These are phyloP conservation scores for Oophaga pumilio DNA, from an alignment of 2,113 vertebrate genomes.

Conservation along the genomic window DNA sequence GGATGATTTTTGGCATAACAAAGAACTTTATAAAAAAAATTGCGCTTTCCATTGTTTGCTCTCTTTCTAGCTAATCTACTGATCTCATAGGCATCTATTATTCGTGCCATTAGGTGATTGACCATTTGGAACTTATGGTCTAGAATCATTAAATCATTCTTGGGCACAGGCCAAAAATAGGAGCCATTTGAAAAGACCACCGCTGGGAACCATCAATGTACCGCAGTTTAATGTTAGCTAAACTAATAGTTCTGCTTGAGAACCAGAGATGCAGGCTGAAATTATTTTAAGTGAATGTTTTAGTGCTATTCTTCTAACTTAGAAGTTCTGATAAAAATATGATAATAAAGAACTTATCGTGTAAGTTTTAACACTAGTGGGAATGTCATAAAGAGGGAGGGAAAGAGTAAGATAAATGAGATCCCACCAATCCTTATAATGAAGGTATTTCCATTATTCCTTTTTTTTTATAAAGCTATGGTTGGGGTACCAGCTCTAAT, in stretches of 20 bases:
- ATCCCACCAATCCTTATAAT: too few species aligned
- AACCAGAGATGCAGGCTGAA: slow-evolving; percentile 29
- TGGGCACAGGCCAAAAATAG: slow-evolving; percentile 54
- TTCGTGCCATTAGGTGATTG: slow-evolving; percentile 56
- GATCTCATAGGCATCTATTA: slow-evolving; percentile 57
- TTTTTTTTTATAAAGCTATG: too few species aligned
- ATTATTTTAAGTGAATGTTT: slow-evolving; percentile 55
- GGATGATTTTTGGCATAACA: slow-evolving; percentile 37
- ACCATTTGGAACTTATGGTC: slow-evolving; percentile 55
- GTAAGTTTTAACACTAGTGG: background rate
- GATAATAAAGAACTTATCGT: background rate
- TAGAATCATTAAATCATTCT: slow-evolving; percentile 55
- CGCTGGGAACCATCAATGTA: slow-evolving; percentile 55
- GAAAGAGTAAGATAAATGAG: background rate
- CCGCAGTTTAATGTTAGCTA: slow-evolving; percentile 54
- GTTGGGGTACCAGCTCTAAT: too few species aligned
- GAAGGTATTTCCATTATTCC: too few species aligned
- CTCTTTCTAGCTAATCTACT: slow-evolving; percentile 41
- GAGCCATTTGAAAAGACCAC: slow-evolving; percentile 52
- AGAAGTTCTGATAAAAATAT: slow-evolving; percentile 33
- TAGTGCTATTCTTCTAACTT: slow-evolving; percentile 15
- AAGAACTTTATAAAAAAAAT: slow-evolving; percentile 46
- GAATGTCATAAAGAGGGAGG: background rate
- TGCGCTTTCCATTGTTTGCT: slow-evolving; percentile 29
- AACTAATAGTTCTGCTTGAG: slow-evolving; percentile 48